phyloP scores from a whole-genome alignment of 1,140 invertebrate genomes.

The Colletes gigas region DNA sequence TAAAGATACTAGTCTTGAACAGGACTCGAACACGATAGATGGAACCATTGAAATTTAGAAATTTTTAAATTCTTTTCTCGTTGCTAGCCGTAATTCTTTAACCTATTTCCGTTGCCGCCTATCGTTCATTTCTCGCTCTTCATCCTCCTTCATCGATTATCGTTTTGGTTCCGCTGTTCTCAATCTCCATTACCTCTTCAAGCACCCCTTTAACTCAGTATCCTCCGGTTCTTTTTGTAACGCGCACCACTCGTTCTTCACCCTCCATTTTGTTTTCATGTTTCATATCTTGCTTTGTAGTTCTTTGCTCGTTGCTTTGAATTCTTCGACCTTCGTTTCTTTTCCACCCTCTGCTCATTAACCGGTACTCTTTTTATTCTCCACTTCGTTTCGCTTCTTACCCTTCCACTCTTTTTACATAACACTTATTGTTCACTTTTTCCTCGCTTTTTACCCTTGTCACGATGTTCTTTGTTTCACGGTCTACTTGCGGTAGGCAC shows the following conservation, averaged over 20 bases:
- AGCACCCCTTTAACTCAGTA: not conserved
- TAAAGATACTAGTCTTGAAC: too few species aligned
- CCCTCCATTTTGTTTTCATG: not conserved
- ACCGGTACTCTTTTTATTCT: not conserved
- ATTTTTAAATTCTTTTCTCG: not conserved
- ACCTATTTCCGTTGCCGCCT: not conserved
- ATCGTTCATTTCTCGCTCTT: not conserved
- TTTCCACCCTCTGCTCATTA: not conserved
- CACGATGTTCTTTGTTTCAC: too few species aligned
- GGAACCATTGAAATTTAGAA: too few species aligned
- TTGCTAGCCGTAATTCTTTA: not conserved
- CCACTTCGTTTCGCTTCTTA: slow-evolving; percentile 13
- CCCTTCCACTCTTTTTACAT: not conserved
- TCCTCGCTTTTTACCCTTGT: too few species aligned
- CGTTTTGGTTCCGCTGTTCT: not conserved
- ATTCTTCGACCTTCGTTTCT: not conserved
- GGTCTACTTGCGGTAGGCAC: too few species aligned
- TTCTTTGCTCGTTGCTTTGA: not conserved
- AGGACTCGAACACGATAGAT: too few species aligned
- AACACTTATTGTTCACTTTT: too few species aligned
- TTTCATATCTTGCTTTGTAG: not conserved
- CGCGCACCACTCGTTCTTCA: not conserved
- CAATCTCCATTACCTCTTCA: not conserved
- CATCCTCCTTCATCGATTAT: not conserved
- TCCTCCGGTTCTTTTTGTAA: not conserved